Evolutionary conservation across 2,888 invertebrate species (phyloP), one percentile per base, ranked within the genome.

Genomic region (Melinopterus prodromus): DNA sequence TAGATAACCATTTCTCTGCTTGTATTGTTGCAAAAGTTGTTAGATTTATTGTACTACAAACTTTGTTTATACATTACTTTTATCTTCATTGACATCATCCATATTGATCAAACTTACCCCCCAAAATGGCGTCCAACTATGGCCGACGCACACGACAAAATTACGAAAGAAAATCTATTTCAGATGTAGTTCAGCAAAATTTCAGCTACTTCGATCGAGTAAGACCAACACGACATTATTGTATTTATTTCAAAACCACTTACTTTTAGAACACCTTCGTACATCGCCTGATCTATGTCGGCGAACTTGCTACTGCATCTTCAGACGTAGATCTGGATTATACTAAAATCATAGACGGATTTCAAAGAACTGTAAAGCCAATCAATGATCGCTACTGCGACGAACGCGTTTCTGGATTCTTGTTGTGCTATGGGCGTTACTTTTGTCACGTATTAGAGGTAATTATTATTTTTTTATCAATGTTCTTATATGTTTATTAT

Each of bases 231-330:
- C 6, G 7, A 14, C 69, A 71, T 71, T 36, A n/a, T 71, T 16
- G 15, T 70, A 74, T 15, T 16, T 89, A 36, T 75, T 69, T 37
- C 16, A 38, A 16, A n/a, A 77, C 78, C 74, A 78, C 3, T 38
- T 16, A 70, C 15, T 90, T 81, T 69, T 87, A 91, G 91, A 90
- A 90, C 90, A 86, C 90, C 6, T 91, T 89, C 81, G 89, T 90
- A 1, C 88, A 90, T 82, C 90, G 91, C 70, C 88, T 91, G 86
- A 88, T 91, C 81, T 91, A 91, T 82, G 86, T 88, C 4, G 91
- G 91, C 0, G 90, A 91, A 80, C 91, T 91, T 82, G 85, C 86
- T 26, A 26, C 35, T 35, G 15, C 7, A 36, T 74, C 74, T 26
- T 16, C 74, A 7, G 82, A 90, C 76, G 16, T 14, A 37, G 82